These are phyloP conservation scores for Euclidia mi DNA, from an alignment of 2,888 invertebrate genomes.

Conservation along the genomic window DNA sequence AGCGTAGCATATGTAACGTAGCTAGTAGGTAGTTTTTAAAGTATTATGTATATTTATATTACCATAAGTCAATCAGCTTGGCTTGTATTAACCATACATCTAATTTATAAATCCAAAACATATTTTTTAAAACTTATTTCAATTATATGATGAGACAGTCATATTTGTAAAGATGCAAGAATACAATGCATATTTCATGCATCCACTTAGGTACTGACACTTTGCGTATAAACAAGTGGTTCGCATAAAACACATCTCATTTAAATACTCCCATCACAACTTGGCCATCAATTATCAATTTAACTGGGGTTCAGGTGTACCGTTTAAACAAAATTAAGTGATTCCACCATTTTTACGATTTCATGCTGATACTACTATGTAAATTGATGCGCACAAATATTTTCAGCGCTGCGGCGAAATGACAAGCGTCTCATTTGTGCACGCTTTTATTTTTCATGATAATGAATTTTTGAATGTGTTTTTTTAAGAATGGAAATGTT, in stretches of 20 bases:
- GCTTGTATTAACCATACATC: too few relatives aligned
- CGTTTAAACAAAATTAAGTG: conserved; percentile 46
- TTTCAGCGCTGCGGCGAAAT: conserved; percentile 17
- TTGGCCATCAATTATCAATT: conserved; percentile 28
- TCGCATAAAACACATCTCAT: background rate
- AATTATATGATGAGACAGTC: too few relatives aligned
- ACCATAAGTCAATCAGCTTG: too few relatives aligned
- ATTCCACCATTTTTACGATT: conserved; percentile 42
- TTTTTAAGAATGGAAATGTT: background rate
- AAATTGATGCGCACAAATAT: conserved; percentile 44
- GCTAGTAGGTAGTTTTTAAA: too few relatives aligned
- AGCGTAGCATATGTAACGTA: too few relatives aligned
- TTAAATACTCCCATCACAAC: background rate
- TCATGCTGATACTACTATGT: conserved; percentile 24
- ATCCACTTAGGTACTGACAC: too few relatives aligned
- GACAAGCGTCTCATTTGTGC: conserved; percentile 23
- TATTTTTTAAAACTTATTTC: too few relatives aligned
- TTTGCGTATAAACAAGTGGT: background rate
- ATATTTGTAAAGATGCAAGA: too few relatives aligned
- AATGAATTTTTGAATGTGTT: conserved; percentile 4
- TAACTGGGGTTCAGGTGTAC: conserved; percentile 43
- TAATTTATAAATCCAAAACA: too few relatives aligned
- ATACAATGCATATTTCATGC: too few relatives aligned
- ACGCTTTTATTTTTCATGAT: conserved; percentile 5
- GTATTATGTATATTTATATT: too few relatives aligned